Evolutionary conservation across 2,888 invertebrate genomes (phyloP), one percentile per base, ranked within the genome.

Genomic region (Callinectes sapidus): DNA sequence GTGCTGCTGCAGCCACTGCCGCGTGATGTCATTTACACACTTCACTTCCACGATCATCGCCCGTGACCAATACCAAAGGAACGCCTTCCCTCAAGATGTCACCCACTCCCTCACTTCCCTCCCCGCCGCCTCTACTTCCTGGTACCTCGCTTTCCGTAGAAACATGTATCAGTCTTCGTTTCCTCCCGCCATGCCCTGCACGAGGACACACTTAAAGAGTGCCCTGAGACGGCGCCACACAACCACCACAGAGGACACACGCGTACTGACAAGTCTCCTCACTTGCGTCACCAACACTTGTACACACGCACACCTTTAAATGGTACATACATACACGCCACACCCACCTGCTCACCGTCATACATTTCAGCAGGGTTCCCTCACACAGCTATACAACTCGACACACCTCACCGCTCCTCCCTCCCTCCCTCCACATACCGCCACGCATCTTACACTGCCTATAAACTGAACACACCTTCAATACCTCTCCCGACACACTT

Each of bases 331-430:
- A 81, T 81, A 35, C 6, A 81, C 14, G 28, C 81, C 81, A 81
- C 81, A 35, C 81, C 14, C 81, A 81, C 35, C 81, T 81, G 81
- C 16, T 16, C n/a, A 35, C 35, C 32, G n/a, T 35, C 81, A 10
- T 18, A 81, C 81, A 81, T 18, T 35, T 71, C n/a, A 81, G 32
- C 81, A 71, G n/a, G 71, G 71, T 71, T 81, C 81, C 13, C 81
- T 81, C 81, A 81, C 81, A 81, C 81, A 81, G 35, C 23, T 13
- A 81, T 35, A 81, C 81, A 81, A 35, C 23, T 35, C 32, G 35
- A 81, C 35, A 35, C 81, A 81, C 81, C 71, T 71, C 71, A 71
- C 71, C 10, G 28, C 71, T 28, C 71, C 5, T 23, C 23, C n/a
- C 71, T 23, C 28, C 5, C 28, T 28, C n/a, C 28, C 71, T 28